A percentile compares a stretch with the other conserved stretches of the same genome.
phyloP scores from a whole-genome alignment of 2,797 vertebrate genomes.

The Chaenodraco wilsoni region DNA sequence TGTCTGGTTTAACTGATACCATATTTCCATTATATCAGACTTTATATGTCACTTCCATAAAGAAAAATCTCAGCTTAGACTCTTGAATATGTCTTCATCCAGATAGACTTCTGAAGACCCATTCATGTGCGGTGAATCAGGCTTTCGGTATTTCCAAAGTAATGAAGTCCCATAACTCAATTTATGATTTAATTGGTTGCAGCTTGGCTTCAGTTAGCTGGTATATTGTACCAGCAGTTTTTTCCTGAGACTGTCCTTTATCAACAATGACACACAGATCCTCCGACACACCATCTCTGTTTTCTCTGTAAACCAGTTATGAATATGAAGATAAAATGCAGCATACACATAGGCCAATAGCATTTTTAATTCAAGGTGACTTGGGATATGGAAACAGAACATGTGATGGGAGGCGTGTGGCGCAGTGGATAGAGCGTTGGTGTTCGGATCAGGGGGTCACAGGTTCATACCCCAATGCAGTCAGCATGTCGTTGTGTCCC shows the following conservation, averaged over 20 bases:
- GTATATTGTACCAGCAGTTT: slow-evolving; percentile 16
- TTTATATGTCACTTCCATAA: slow-evolving; percentile 7
- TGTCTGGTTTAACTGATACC: neutral
- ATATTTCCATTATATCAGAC: neutral
- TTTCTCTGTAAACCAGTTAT: slow-evolving; percentile 17
- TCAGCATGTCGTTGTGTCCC: no score
- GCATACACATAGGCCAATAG: neutral
- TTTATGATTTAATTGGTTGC: slow-evolving; percentile 79
- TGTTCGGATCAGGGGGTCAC: no score
- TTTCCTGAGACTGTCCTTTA: slow-evolving; percentile 26
- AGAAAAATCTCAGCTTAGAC: slow-evolving; percentile 15
- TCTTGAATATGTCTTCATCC: slow-evolving; percentile 11
- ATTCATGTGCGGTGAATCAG: slow-evolving; percentile 74
- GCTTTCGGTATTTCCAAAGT: slow-evolving; percentile 66
- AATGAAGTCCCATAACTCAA: slow-evolving; percentile 76
- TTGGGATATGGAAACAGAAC: slow-evolving; percentile 11
- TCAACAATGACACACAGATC: slow-evolving; percentile 37
- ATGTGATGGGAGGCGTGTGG: slow-evolving; percentile 1
- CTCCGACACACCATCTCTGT: slow-evolving; percentile 10
- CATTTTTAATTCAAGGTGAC: slow-evolving; percentile 34
- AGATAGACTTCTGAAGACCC: slow-evolving; percentile 51
- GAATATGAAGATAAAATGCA: slow-evolving; percentile 17
- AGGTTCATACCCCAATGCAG: no score
- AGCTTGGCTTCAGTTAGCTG: slow-evolving; percentile 74
- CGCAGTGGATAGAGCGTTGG: no score